Percentiles rank a stretch among this genome's conserved stretches.
These are phyloP conservation scores for Xestia xanthographa DNA, from an alignment of 2,888 invertebrate genomes.

Conservation along the genomic window DNA sequence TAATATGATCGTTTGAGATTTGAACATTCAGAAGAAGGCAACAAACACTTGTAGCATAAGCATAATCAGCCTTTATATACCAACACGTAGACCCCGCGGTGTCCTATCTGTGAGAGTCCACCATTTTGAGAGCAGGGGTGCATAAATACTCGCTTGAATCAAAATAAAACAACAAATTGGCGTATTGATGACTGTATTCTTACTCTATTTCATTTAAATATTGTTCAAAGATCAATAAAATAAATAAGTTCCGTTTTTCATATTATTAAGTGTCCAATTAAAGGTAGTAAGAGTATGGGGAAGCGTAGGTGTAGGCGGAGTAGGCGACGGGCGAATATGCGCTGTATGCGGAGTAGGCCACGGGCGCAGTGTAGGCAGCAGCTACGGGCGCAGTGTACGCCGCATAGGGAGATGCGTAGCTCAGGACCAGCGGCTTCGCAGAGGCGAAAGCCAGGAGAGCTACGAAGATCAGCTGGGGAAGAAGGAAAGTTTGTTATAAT, in stretches of 20 bases:
- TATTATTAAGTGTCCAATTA: conserved; percentile 44
- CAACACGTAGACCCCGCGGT: too few relatives aligned
- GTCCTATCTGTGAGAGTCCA: too few relatives aligned
- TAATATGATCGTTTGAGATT: background rate
- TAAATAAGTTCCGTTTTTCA: conserved; percentile 16
- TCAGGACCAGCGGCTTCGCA: conserved; percentile 74
- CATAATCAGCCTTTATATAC: too few relatives aligned
- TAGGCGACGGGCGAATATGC: conserved; percentile 77
- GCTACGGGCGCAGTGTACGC: conserved; percentile 78
- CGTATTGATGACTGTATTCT: conserved; percentile 59
- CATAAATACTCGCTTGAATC: background rate
- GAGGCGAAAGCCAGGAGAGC: conserved; percentile 87
- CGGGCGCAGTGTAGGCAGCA: conserved; percentile 80
- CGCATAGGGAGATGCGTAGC: conserved; percentile 76
- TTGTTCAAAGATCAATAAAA: conserved; percentile 57
- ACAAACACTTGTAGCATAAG: background rate
- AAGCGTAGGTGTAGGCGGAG: conserved; percentile 78
- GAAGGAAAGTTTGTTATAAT: background rate
- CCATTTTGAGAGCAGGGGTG: background rate
- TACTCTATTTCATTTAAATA: conserved; percentile 58
- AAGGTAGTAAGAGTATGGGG: conserved; percentile 78
- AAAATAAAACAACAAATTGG: conserved; percentile 40
- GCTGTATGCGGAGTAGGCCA: conserved; percentile 80
- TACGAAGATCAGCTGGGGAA: conserved; percentile 87
- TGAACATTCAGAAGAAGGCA: background rate